These are phyloP conservation scores for Odontocerum albicorne DNA, from an alignment of 2,888 invertebrate species.

Conservation along the genomic window DNA sequence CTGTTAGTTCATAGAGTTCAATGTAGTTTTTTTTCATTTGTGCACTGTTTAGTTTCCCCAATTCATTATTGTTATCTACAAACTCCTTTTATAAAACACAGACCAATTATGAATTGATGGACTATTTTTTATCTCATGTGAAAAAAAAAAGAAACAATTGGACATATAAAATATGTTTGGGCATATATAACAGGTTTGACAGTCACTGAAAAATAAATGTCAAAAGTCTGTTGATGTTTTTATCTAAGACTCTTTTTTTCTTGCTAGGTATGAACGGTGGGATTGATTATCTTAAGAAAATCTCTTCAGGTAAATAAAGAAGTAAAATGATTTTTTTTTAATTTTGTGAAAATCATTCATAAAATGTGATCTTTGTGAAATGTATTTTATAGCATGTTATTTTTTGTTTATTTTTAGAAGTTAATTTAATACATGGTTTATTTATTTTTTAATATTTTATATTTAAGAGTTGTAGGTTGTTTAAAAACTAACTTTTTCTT, in stretches of 20 bases:
- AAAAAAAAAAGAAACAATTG: too few relatives aligned
- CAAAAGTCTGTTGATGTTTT: too few relatives aligned
- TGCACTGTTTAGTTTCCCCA: not conserved
- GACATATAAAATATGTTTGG: too few relatives aligned
- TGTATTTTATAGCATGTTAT: constrained; percentile 14
- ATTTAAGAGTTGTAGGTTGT: not conserved
- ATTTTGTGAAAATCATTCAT: constrained; percentile 21
- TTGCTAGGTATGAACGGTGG: constrained; percentile 29
- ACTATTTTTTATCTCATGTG: too few relatives aligned
- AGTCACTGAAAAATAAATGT: too few relatives aligned
- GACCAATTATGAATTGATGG: too few relatives aligned
- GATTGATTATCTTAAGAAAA: constrained; percentile 31
- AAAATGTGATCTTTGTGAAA: constrained; percentile 24
- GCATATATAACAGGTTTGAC: too few relatives aligned
- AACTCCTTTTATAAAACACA: too few relatives aligned
- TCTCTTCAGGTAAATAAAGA: constrained; percentile 32
- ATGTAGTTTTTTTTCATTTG: not conserved
- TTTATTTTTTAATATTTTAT: not conserved
- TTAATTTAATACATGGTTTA: not conserved
- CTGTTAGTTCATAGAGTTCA: too few relatives aligned
- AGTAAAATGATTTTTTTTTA: constrained; percentile 8
- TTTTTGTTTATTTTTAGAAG: constrained; percentile 11
- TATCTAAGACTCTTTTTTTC: constrained; percentile 27
- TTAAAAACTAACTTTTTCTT: not conserved
- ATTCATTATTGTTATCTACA: not conserved